A percentile compares a stretch with the other conserved stretches of the same genome.
Conservation (phyloP, 2,888 invertebrate species). For the Notodonta dromedarius region DNA sequence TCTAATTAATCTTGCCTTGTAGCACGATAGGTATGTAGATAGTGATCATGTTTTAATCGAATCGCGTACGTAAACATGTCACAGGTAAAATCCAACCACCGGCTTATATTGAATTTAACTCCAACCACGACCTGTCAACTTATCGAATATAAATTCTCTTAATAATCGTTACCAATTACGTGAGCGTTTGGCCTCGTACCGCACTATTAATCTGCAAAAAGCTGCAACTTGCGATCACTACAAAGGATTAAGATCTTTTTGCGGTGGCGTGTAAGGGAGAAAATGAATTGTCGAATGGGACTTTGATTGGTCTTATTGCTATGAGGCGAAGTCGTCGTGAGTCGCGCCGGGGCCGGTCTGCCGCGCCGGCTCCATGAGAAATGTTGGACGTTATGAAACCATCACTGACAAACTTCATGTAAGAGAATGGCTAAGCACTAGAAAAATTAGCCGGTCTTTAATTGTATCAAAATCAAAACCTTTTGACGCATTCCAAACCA, state of each 20-base stretch:
- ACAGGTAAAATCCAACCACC: constrained; percentile 57
- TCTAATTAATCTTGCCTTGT: constrained; percentile 23
- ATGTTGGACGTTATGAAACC: constrained; percentile 69
- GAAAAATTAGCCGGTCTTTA: constrained; percentile 21
- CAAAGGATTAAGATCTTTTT: constrained; percentile 72
- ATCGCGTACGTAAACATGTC: constrained; percentile 63
- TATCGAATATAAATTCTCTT: constrained; percentile 77
- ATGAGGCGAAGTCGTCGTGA: constrained; percentile 42
- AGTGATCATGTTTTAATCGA: constrained; percentile 43
- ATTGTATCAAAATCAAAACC: constrained; percentile 7
- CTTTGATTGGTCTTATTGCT: constrained; percentile 59
- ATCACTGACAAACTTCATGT: constrained; percentile 57
- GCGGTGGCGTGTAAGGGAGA: constrained; percentile 62
- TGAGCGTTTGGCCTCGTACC: constrained; percentile 71
- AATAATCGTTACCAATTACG: constrained; percentile 79
- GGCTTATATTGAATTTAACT: constrained; percentile 68
- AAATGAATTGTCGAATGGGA: constrained; percentile 62
- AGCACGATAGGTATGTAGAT: constrained; percentile 26
- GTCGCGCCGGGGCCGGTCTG: constrained; percentile 57
- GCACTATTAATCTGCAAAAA: constrained; percentile 60
- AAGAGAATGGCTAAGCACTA: constrained; percentile 26
- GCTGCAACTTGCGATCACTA: constrained; percentile 50
- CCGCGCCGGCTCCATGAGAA: constrained; percentile 55
- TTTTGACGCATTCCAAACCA: neutral
- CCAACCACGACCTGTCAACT: constrained; percentile 69